Evolutionary conservation across 2,888 invertebrate species (phyloP).

Genomic region (Eupithecia subumbrata): DNA sequence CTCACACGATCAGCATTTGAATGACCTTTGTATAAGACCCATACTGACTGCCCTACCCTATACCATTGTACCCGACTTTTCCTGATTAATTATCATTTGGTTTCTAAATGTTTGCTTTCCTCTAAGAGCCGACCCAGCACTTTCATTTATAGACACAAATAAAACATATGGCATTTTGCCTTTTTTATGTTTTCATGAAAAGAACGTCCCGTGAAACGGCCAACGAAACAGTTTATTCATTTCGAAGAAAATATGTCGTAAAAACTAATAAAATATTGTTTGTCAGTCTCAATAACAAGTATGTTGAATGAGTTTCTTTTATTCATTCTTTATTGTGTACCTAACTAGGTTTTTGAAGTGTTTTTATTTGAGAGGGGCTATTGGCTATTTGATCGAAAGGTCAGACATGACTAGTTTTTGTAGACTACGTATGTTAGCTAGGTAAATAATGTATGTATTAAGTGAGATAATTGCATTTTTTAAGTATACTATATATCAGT

Average conservation of each 20-base stretch:
- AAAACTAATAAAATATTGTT: constrained; percentile 9
- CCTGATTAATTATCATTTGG: constrained; percentile 10
- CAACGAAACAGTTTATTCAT: background rate
- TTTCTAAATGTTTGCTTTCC: constrained; percentile 3
- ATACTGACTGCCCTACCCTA: background rate
- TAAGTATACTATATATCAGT: no score
- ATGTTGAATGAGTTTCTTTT: background rate
- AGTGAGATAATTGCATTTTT: no score
- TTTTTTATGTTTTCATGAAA: background rate
- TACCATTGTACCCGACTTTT: constrained; percentile 3
- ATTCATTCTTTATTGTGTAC: background rate
- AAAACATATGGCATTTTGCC: background rate
- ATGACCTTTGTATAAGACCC: background rate
- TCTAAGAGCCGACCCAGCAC: constrained; percentile 6
- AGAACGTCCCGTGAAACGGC: background rate
- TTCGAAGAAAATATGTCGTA: background rate
- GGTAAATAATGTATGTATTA: no score
- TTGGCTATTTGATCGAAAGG: background rate
- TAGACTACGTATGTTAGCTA: no score
- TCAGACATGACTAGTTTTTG: no score
- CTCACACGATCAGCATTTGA: background rate
- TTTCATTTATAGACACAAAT: background rate
- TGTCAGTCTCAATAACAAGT: background rate
- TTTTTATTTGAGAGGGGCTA: background rate
- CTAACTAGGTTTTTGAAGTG: background rate